Evolutionary conservation across 2,888 invertebrate genomes (phyloP), one percentile per base, ranked within the genome.

Genomic region (Apodemia duryi): DNA sequence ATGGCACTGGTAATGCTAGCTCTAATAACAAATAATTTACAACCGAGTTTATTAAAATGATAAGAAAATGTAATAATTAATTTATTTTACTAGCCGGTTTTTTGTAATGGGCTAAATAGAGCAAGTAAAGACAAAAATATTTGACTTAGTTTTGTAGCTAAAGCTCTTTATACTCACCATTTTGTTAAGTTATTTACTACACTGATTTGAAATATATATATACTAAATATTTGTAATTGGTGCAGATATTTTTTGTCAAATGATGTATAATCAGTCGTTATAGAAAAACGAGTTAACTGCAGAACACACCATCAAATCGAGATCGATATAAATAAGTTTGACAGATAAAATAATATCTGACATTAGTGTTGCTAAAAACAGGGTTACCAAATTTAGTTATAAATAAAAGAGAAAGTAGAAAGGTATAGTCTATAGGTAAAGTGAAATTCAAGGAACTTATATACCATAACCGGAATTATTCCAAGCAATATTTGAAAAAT

Each of bases 311-410:
- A 75, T 75, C 74, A 75, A 77, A 69, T 66, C 67, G 69, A 72
- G 74, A 77, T 77, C 77, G 77, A 77, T 77, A 75, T 76, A 77
- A 75, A 75, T 75, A 74, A 75, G 75, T 69, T 69, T 72, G 69
- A 71, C 74, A 69, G 69, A 71, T 73, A 51, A 60, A 60, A 35
- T 60, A 51, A 21, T 46, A 32, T 60, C 7, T 60, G 60, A 60
- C 32, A 35, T 35, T 35, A n/a, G 6, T 10, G 21, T 21, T 21
- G 21, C 21, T 21, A 21, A 21, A 21, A 21, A 21, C 21, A 21
- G 21, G 21, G 21, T 21, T 21, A 21, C 21, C 21, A 21, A 21
- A 21, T 21, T 21, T 21, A 21, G 21, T 21, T 21, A 21, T 21
- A 21, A 21, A 21, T 21, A 21, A 21, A 21, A 21, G 21, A 21